Evolutionary conservation across 2,113 vertebrate species (phyloP), one percentile per base, ranked within the genome.

Genomic region (Myrmecophaga tridactyla): DNA sequence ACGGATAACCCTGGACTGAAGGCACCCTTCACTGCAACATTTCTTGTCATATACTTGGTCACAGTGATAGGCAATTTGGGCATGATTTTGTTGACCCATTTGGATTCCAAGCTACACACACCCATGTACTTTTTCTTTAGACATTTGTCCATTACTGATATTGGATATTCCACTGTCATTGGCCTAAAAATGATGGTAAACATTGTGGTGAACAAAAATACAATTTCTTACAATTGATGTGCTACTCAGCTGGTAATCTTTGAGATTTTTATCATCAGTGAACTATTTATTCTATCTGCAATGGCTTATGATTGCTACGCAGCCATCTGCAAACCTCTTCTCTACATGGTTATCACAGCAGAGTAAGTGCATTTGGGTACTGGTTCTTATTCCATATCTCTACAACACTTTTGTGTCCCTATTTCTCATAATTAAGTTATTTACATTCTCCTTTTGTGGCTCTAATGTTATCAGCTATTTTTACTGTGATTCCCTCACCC

Each of bases 111-210:
- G 9, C 86, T 98, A 8, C 96, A 97, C 27, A 98, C 81, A 0
- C 97, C 98, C 3, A 98, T 98, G 98, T 98, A 98, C 46, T 98
- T 98, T 94, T 98, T 98, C 80, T 97, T 98, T 29, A 96, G 96
- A 88, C 97, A 98, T 73, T 85, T 98, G 67, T 96, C 98, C 3
- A 1, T 98, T 39, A 95, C 97, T 0, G 97, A 98, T 73, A 96
- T 98, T 62, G 97, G 97, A 89, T 98, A 97, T 27, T 98, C 98
- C 17, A 98, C 97, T 31, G 96, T 96, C 43, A 78, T 97, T 62
- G 43, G 86, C 23, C 98, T 98, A 15, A 98, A 97, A 90, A 98
- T 98, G 88, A 72, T 94, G 69, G 73, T 62, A 27, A 97, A 92
- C 63, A 97, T 98, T 73, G 21, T 98, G 0, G 13, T 2, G 0